Percentiles rank a stretch among this genome's conserved stretches.
phyloP scores from a whole-genome alignment of 2,113 vertebrate genomes.

The Smithornis capensis region DNA sequence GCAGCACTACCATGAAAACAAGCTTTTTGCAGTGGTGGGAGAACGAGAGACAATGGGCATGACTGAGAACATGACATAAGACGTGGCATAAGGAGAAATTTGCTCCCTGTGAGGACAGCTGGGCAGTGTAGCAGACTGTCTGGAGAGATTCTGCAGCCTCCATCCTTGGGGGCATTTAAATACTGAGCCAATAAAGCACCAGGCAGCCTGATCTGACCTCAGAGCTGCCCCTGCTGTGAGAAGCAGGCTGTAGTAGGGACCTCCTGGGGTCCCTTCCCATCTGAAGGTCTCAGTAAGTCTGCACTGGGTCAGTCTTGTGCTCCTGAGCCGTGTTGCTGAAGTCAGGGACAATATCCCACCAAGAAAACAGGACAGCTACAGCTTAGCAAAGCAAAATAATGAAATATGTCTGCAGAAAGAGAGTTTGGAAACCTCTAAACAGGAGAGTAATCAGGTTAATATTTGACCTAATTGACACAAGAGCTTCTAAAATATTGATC shows the following conservation, averaged over 20 bases:
- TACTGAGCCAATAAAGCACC: neutral
- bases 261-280: neutral
- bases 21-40: neutral
- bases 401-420: neutral
- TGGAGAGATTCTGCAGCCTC: neutral
- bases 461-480: conserved; percentile 26
- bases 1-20: neutral
- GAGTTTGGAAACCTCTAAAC: neutral
- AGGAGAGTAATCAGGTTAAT: neutral
- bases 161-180: neutral
- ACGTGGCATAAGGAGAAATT: neutral
- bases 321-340: neutral
- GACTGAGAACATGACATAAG: neutral
- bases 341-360: neutral
- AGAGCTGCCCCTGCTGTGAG: neutral
- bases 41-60: neutral
- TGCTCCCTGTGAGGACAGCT: neutral
- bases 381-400: neutral
- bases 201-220: neutral
- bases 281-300: neutral
- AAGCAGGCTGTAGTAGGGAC: neutral
- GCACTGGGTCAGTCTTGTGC: fast-evolving
- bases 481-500: neutral
- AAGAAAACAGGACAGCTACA: neutral
- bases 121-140: neutral